Evolutionary conservation across 1,140 invertebrate species (phyloP).

Genomic region (Mizuhopecten yessoensis): DNA sequence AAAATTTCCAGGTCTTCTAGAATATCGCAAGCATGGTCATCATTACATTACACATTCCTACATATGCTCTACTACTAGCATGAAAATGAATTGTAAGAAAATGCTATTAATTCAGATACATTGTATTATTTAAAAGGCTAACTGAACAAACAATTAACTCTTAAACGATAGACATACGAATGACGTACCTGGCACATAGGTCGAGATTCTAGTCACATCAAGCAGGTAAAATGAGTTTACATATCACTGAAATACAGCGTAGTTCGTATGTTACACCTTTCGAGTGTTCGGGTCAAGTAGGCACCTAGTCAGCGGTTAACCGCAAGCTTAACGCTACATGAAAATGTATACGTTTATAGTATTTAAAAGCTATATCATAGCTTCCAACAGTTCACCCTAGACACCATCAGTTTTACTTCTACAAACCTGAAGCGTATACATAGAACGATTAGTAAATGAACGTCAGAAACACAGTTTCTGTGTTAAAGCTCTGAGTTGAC

Average conservation of each 20-base stretch:
- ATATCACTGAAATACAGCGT: neutral
- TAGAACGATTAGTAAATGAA: neutral
- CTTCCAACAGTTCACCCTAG: too few relatives aligned
- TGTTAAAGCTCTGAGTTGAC: too few relatives aligned
- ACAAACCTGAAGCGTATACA: neutral
- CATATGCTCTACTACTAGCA: too few relatives aligned
- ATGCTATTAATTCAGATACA: neutral
- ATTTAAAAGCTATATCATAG: neutral
- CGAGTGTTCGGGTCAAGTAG: neutral
- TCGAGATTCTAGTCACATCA: slow-evolving; percentile 10
- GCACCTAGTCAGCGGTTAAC: neutral
- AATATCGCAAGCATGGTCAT: too few relatives aligned
- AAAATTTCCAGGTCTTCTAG: too few relatives aligned
- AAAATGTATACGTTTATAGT: neutral
- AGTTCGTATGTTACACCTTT: neutral
- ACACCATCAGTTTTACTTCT: too few relatives aligned
- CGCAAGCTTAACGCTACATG: neutral
- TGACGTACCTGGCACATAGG: neutral
- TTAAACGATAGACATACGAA: neutral
- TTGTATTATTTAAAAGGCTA: neutral
- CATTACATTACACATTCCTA: too few relatives aligned
- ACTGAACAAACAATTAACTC: neutral
- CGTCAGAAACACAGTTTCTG: neutral
- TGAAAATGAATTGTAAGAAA: too few relatives aligned
- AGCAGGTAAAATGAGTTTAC: neutral